Conservation (phyloP, 2,797 vertebrate genomes). For the Chiropotes sagulatus region DNA sequence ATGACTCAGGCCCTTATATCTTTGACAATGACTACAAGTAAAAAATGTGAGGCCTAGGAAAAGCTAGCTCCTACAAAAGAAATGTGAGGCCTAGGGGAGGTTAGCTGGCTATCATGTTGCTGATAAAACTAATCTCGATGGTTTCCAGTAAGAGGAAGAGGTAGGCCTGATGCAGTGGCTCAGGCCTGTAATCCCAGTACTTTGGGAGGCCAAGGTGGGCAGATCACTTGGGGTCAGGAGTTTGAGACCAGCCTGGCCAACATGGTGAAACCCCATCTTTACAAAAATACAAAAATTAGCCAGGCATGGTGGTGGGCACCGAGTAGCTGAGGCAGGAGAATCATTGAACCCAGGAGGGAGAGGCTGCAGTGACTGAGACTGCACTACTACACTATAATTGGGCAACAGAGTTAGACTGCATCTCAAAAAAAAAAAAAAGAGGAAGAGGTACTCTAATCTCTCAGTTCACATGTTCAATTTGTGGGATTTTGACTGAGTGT, state of each 20-base stretch:
- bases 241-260: too few relatives aligned
- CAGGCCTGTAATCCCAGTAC: too few relatives aligned
- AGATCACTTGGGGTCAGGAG: too few relatives aligned
- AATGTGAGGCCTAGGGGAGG: not conserved
- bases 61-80: not conserved
- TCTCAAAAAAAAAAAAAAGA: not conserved
- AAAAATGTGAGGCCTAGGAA: not conserved
- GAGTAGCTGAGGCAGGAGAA: not conserved
- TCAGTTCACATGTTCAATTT: not conserved
- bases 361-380: not conserved
- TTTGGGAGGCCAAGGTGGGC: too few relatives aligned
- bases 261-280: not conserved
- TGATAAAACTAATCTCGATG: constrained; percentile 35
- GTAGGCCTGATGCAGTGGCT: not conserved
- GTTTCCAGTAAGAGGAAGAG: not conserved
- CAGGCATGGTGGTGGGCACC: not conserved
- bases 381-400: not conserved
- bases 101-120: not conserved
- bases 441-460: not conserved
- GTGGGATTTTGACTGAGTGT: not conserved
- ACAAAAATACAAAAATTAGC: not conserved
- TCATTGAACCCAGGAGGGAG: not conserved
- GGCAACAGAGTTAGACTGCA: not conserved
- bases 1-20: not conserved
- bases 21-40: not conserved